Percentiles rank a stretch among this genome's conserved stretches.
Evolutionary conservation across 2,797 vertebrate species (phyloP).

Genomic region (Coregonus suidteri): DNA sequence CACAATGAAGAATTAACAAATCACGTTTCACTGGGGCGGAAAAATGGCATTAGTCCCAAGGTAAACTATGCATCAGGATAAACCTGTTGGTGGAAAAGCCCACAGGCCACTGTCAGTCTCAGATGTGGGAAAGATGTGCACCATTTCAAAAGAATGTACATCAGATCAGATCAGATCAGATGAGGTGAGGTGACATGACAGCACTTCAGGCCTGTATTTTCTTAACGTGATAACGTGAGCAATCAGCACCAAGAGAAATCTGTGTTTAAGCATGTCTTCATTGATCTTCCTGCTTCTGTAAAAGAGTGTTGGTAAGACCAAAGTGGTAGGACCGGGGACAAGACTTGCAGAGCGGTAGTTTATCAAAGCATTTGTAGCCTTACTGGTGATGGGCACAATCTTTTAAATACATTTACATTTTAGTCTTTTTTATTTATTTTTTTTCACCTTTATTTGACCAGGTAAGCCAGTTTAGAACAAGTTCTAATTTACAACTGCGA

Average conservation of each 20-base stretch:
- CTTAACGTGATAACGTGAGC: background rate
- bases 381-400: too few species aligned
- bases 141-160: constrained; percentile 31
- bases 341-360: too few species aligned
- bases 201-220: constrained; percentile 10
- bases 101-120: background rate
- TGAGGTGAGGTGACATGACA: background rate
- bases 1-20: background rate
- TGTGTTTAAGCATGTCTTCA: background rate
- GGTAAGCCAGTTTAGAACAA: too few species aligned
- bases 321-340: too few species aligned
- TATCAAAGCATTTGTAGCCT: too few species aligned
- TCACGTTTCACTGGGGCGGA: too few species aligned
- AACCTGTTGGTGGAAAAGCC: constrained; percentile 7
- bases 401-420: too few species aligned
- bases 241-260: background rate
- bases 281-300: background rate
- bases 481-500: too few species aligned
- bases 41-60: background rate
- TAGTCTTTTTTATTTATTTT: too few species aligned
- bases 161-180: constrained; percentile 20
- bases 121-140: constrained; percentile 19
- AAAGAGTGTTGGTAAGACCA: too few species aligned
- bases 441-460: too few species aligned
- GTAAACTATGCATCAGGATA: background rate